Percentiles rank a stretch among this genome's conserved stretches.
phyloP scores from a whole-genome alignment of 2,113 vertebrate species.

The Myodes glareolus region DNA sequence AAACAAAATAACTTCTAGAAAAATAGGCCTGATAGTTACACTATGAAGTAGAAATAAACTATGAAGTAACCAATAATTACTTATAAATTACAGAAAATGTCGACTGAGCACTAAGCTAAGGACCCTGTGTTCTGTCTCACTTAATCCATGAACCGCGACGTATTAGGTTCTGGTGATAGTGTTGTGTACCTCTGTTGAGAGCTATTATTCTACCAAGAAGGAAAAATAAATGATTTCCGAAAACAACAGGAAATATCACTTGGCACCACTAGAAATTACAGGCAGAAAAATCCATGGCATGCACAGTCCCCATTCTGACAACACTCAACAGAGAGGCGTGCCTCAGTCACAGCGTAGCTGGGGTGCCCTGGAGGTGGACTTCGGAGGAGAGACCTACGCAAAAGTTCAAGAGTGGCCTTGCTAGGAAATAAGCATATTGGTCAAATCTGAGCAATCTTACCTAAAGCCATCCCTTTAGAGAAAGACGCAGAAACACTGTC shows the following conservation, averaged over 20 bases:
- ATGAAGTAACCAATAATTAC: background rate
- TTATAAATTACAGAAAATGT: conserved; percentile 3
- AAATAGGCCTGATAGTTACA: background rate
- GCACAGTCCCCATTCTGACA: background rate
- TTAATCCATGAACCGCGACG: background rate
- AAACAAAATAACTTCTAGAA: conserved; percentile 23
- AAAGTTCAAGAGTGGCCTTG: background rate
- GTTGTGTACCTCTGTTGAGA: background rate
- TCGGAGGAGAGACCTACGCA: background rate
- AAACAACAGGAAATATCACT: background rate
- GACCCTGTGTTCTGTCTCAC: background rate
- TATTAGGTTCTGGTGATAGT: background rate
- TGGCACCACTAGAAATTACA: background rate
- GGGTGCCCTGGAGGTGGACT: too few species aligned
- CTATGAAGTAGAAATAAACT: background rate
- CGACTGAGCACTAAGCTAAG: background rate
- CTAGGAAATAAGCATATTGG: background rate
- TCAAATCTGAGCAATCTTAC: background rate
- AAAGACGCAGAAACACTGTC: background rate
- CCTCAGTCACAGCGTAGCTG: background rate
- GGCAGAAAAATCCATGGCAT: background rate
- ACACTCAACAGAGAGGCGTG: background rate
- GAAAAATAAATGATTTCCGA: background rate
- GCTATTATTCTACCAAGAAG: background rate
- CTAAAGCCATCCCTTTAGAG: background rate